phyloP scores from a whole-genome alignment of 2,888 invertebrate species.

The Chironomus riparius region DNA sequence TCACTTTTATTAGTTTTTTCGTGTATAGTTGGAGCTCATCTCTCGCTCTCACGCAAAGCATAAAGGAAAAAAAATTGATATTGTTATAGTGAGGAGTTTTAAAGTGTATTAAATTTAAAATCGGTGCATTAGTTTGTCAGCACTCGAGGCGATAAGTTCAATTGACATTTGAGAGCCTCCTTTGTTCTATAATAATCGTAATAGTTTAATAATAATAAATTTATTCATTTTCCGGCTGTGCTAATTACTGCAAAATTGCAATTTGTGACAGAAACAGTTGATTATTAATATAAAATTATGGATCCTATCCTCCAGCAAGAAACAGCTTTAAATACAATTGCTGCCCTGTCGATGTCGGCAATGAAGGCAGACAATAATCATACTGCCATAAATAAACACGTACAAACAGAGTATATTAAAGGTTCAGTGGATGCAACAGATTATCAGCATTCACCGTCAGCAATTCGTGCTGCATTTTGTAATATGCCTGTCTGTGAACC shows the following conservation, averaged over 20 bases:
- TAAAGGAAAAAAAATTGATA: background rate
- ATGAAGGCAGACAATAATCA: conserved; percentile 15
- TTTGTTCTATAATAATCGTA: too few relatives aligned
- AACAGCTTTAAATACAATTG: conserved; percentile 9
- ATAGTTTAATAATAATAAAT: too few relatives aligned
- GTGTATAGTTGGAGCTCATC: background rate
- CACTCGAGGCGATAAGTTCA: background rate
- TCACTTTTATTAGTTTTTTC: background rate
- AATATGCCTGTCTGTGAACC: conserved; percentile 41
- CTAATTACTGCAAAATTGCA: background rate
- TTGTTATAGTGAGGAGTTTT: background rate
- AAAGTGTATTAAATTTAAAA: background rate
- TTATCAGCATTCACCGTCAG: background rate
- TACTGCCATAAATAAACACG: background rate
- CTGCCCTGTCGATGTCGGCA: conserved; percentile 4
- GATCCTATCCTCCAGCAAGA: conserved; percentile 10
- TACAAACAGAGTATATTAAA: conserved; percentile 13
- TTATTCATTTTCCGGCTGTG: too few relatives aligned
- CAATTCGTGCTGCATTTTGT: conserved; percentile 31
- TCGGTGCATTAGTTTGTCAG: conserved; percentile 5
- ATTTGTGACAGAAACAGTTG: background rate
- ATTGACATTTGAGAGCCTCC: background rate
- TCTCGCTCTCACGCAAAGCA: background rate
- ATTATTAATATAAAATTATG: background rate
- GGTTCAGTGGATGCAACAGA: background rate